Percentiles rank a stretch among this genome's conserved stretches.
Conservation (phyloP, 64 coral and sea anemone genomes). For the Montipora foliosa region DNA sequence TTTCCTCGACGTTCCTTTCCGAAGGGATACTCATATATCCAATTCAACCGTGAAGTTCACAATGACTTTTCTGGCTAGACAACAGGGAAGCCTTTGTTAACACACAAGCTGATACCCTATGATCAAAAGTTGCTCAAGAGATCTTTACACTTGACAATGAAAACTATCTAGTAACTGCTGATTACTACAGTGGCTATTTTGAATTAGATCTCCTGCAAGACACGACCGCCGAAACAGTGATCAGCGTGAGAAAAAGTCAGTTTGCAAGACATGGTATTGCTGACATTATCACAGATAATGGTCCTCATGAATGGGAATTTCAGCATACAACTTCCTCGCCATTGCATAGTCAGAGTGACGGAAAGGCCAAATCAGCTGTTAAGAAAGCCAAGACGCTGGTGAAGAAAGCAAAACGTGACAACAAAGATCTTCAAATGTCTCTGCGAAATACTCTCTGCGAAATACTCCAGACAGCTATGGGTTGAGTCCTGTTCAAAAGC, state of each 20-base stretch:
- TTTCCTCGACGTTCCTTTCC: too few relatives aligned
- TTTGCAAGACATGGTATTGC: constrained; percentile 23
- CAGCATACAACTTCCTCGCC: constrained; percentile 20
- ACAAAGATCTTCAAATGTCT: not conserved
- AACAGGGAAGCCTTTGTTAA: constrained; percentile 57
- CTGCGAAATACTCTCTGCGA: not conserved
- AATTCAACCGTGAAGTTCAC: not conserved
- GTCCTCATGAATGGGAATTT: not conserved
- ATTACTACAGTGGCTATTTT: constrained; percentile 20
- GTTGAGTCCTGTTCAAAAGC: not conserved
- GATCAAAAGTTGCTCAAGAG: not conserved
- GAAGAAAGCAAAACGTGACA: not conserved
- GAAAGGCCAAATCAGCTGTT: not conserved
- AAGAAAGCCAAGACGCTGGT: constrained; percentile 4
- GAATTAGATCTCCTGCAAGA: constrained; percentile 20
- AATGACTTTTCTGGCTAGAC: constrained; percentile 1
- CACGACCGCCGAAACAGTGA: constrained; percentile 25
- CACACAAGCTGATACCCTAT: not conserved
- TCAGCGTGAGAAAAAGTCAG: not conserved
- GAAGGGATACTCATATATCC: not conserved
- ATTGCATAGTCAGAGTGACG: constrained; percentile 12
- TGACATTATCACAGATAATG: constrained; percentile 31
- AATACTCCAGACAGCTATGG: not conserved
- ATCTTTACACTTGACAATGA: not conserved
- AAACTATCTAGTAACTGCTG: not conserved